These are phyloP conservation scores for Pogonus chalceus DNA, from an alignment of 1,140 invertebrate species.

Conservation along the genomic window DNA sequence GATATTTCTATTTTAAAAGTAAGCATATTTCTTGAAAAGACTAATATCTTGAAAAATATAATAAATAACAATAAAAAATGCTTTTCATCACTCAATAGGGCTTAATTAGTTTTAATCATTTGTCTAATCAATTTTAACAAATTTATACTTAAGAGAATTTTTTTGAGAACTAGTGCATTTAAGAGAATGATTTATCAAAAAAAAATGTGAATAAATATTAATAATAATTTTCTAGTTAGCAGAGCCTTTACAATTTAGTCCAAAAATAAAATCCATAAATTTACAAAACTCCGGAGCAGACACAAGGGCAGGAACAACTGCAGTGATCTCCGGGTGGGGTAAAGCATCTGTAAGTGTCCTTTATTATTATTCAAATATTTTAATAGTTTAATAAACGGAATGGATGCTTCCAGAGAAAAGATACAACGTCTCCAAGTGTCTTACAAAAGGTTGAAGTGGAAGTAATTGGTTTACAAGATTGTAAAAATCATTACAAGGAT, in stretches of 20 bases:
- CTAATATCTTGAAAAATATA: too few relatives aligned
- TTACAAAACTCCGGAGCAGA: neutral
- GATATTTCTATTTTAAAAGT: slow-evolving; percentile 14
- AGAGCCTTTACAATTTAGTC: neutral
- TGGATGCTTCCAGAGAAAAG: neutral
- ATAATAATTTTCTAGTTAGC: neutral
- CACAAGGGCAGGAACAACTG: neutral
- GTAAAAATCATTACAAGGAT: neutral
- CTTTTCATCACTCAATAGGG: too few relatives aligned
- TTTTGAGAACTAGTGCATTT: too few relatives aligned
- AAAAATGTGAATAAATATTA: too few relatives aligned
- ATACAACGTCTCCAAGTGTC: neutral
- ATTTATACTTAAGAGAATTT: too few relatives aligned
- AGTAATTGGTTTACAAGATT: neutral
- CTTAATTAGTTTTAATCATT: too few relatives aligned
- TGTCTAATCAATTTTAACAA: too few relatives aligned
- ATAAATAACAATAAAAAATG: too few relatives aligned
- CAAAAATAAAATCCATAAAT: neutral
- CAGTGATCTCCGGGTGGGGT: neutral
- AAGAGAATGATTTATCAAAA: too few relatives aligned
- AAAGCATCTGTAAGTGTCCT: neutral
- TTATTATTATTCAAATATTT: too few relatives aligned
- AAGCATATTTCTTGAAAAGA: too few relatives aligned
- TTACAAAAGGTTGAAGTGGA: slow-evolving; percentile 1
- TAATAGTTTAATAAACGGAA: neutral